Evolutionary conservation across 2,888 invertebrate genomes (phyloP).

Genomic region (Oscheius sp.): DNA sequence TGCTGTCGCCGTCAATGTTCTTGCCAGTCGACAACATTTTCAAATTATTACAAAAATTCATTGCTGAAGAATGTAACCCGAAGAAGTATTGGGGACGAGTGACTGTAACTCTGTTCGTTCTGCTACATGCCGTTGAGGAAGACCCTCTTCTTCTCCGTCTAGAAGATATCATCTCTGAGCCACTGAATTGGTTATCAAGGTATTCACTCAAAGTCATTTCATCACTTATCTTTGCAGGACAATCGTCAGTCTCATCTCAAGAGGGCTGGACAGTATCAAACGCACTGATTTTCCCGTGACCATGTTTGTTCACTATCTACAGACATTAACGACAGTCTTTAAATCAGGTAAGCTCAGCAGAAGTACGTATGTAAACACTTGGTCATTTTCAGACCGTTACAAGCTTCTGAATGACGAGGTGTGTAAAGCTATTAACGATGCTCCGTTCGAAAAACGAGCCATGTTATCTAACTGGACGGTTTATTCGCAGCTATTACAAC

Average conservation of each 20-base stretch:
- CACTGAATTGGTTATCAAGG: constrained; percentile 19
- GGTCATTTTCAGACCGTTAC: constrained; percentile 14
- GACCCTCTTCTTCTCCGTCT: constrained; percentile 16
- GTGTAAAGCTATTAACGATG: neutral
- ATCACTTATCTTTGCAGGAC: neutral
- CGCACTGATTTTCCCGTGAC: neutral
- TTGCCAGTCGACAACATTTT: constrained; percentile 22
- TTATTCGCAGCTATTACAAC: constrained; percentile 16
- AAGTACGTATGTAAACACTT: neutral
- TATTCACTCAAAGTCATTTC: neutral
- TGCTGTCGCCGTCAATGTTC: constrained; percentile 34
- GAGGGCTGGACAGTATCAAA: neutral
- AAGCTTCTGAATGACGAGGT: neutral
- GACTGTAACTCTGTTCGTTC: neutral
- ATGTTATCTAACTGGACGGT: neutral
- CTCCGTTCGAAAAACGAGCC: neutral
- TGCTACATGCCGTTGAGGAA: constrained; percentile 24
- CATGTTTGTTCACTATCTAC: constrained; percentile 12
- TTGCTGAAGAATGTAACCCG: neutral
- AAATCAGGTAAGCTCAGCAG: constrained; percentile 12
- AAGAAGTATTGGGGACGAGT: constrained; percentile 17
- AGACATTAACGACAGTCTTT: constrained; percentile 15
- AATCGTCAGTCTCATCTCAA: neutral
- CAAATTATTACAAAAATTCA: constrained; percentile 23
- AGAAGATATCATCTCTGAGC: constrained; percentile 14